Base-by-base conservation (phyloP, 30 jellyfish, hydroid and myxozoan genomes). In the Hydractinia echinata region DNA sequence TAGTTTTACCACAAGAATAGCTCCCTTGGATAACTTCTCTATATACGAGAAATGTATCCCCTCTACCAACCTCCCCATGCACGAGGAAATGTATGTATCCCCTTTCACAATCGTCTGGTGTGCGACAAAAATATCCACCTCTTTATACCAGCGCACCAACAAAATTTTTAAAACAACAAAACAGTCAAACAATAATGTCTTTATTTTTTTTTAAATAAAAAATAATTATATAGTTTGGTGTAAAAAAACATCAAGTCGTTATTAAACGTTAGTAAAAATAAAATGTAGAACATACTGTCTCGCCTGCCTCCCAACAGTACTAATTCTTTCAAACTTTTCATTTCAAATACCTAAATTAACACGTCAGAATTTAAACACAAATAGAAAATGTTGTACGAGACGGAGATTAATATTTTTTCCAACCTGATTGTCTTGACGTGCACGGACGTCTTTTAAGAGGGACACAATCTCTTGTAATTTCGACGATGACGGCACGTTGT, bases 351-450 rank as follows among this genome's bases (percentile, higher is more conserved):
- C 81, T 71, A 15, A 30, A 71, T 7, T 7, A 71, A 71, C 15
- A 15, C 2, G 21, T 67, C 20, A 67, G 51, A 67, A 13, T n/a
- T 71, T 52, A 71, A 30, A 20, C 50, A 50, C 20, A 67, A 67
- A 58, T 11, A 16, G 3, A 16, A 1, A 11, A 11, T 3, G 15
- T 1, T 13, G 80, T 4, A 5, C 1, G 60, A 62, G 56, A 50
- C 4, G 13, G 8, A 48, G 52, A 71, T 10, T 9, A 67, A 76
- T 8, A 14, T 14, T 16, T 14, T 11, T 20, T 14, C 78, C 6
- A 49, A 89, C 97, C 94, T 89, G 97, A 82, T 89, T 89, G 68
- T 79, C 77, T 60, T 89, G 97, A 13, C 69, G 76, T 10, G 68
- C 79, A 52, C 97, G 82, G 68, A 89, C 89, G 53, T 89, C 97